A percentile compares a stretch with the other conserved stretches of the same genome.
Conservation (phyloP, 1,140 invertebrate genomes). For the Drepana arcuata region DNA sequence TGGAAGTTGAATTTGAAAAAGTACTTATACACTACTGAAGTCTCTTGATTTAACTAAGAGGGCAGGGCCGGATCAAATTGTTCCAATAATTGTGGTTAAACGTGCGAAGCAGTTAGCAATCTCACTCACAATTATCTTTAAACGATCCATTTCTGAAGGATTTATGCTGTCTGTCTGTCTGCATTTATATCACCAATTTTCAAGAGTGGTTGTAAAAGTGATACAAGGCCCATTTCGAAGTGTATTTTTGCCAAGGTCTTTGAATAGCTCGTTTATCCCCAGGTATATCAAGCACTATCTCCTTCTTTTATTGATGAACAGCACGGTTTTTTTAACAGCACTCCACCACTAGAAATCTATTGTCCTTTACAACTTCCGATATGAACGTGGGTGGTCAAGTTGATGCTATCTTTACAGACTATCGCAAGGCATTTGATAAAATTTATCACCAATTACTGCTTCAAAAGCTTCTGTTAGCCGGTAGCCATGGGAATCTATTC, state of each 20-base stretch:
- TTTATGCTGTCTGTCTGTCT: conserved; percentile 21
- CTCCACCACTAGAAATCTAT: conserved; percentile 24
- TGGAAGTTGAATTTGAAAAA: no score
- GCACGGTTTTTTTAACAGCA: conserved; percentile 21
- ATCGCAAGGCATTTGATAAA: no score
- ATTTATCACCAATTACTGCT: no score
- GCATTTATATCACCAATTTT: conserved; percentile 20
- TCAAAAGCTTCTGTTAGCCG: no score
- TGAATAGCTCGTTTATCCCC: conserved; percentile 13
- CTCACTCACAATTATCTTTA: conserved; percentile 16
- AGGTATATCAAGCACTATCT: conserved; percentile 3
- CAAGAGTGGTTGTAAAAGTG: conserved; percentile 14
- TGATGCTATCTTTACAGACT: no score
- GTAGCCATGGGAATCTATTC: no score
- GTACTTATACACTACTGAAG: no score
- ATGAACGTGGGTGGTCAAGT: conserved; percentile 15
- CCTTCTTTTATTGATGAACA: conserved; percentile 15
- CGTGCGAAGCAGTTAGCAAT: conserved; percentile 13
- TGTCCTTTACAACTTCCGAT: conserved; percentile 5
- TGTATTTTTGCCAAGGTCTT: conserved; percentile 22
- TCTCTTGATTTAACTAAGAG: no score
- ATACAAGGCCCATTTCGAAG: conserved; percentile 19
- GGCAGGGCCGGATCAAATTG: conserved; percentile 13
- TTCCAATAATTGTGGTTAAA: conserved; percentile 14
- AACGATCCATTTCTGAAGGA: conserved; percentile 13